Evolutionary conservation across 2,888 invertebrate genomes (phyloP).

Genomic region (Aproaerema taeniolella): DNA sequence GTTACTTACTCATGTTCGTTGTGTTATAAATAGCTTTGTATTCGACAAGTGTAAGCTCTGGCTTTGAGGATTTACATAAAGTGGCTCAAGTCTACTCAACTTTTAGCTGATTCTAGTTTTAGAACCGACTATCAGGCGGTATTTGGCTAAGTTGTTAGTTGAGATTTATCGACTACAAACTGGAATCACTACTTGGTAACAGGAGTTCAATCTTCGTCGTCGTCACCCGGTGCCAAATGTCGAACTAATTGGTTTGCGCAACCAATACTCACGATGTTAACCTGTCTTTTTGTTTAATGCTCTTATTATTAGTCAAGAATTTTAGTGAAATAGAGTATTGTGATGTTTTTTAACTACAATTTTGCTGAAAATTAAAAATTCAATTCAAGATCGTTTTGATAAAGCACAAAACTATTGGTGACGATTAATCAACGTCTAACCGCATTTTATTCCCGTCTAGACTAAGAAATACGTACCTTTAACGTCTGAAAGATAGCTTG

Average conservation of each 20-base stretch:
- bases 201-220: constrained; percentile 21
- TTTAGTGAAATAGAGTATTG: too few species aligned
- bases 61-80: constrained; percentile 7
- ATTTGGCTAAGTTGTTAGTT: constrained; percentile 10
- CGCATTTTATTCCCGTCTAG: constrained; percentile 42
- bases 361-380: too few species aligned
- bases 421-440: constrained; percentile 55
- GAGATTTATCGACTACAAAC: constrained; percentile 7
- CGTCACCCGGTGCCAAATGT: constrained; percentile 37
- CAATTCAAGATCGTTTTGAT: too few species aligned
- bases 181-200: not conserved
- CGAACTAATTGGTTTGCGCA: constrained; percentile 48
- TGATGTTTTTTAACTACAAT: too few species aligned
- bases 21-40: constrained; percentile 3
- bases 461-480: constrained; percentile 54
- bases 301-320: too few species aligned
- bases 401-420: too few species aligned
- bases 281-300: constrained; percentile 31
- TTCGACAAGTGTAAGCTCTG: constrained; percentile 19
- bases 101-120: constrained; percentile 5
- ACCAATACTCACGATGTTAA: constrained; percentile 36
- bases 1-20: constrained; percentile 2
- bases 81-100: constrained; percentile 5
- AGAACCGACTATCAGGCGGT: constrained; percentile 7
- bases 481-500: constrained; percentile 56